Percentiles rank a stretch among this genome's conserved stretches.
phyloP scores from a whole-genome alignment of 1,140 invertebrate genomes.

The Anastrepha ludens region DNA sequence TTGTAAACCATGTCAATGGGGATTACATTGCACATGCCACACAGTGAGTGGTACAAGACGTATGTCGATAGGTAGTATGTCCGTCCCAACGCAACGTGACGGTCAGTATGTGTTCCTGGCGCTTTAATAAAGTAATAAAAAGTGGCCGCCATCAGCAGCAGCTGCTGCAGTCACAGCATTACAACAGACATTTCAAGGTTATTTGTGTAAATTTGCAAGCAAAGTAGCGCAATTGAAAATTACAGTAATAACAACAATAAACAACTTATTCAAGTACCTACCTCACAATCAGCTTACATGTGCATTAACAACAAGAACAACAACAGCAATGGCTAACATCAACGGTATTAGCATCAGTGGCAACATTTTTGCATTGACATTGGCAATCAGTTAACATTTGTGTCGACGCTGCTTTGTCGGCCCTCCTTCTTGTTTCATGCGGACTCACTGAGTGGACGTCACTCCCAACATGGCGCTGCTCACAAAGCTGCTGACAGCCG shows the following conservation, averaged over 20 bases:
- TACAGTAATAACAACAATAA: slow-evolving; percentile 13
- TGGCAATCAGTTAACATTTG: slow-evolving; percentile 35
- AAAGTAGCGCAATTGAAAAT: slow-evolving; percentile 18
- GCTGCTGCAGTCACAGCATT: not conserved
- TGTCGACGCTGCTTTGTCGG: slow-evolving; percentile 21
- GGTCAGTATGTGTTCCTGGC: not conserved
- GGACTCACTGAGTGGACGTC: not conserved
- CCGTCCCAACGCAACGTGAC: not conserved
- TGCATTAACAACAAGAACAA: not conserved
- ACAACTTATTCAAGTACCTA: not conserved
- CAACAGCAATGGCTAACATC: not conserved
- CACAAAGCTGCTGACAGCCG: slow-evolving; percentile 29
- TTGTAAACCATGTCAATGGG: slow-evolving; percentile 46
- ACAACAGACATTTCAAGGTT: slow-evolving; percentile 28
- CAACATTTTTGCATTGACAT: slow-evolving; percentile 40
- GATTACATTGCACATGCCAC: slow-evolving; percentile 37
- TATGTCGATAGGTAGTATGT: not conserved
- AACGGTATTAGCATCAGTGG: slow-evolving; percentile 25
- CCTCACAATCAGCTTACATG: not conserved
- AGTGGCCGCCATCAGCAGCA: not conserved
- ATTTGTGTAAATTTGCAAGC: slow-evolving; percentile 22
- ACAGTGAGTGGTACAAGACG: slow-evolving; percentile 33
- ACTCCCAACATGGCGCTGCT: not conserved
- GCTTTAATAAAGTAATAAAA: not conserved
- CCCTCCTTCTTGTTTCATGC: not conserved